Conservation (phyloP, 2,888 invertebrate species). For the Biston betularia region DNA sequence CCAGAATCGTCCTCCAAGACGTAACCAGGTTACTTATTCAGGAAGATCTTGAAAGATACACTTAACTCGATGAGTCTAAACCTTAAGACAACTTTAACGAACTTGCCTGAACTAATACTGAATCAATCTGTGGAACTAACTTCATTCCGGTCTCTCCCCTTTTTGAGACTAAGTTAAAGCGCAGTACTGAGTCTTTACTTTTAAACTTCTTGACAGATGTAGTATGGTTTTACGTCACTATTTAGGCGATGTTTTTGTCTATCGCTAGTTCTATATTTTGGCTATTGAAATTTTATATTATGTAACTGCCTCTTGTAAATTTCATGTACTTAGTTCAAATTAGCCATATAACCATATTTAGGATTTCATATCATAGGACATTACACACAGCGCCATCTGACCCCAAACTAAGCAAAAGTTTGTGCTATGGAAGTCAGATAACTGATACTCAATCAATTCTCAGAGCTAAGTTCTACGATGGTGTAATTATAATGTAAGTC, state of each 20-base stretch:
- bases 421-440: no score
- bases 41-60: conserved; percentile 22
- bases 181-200: conserved; percentile 2
- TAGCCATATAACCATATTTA: no score
- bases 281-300: no score
- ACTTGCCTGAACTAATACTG: conserved; percentile 15
- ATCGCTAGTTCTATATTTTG: no score
- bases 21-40: conserved; percentile 25
- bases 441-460: no score
- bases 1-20: conserved; percentile 2
- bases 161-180: conserved; percentile 2
- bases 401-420: no score
- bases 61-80: conserved; percentile 28
- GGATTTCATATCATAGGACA: no score
- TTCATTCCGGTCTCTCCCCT: conserved; percentile 9
- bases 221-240: neutral
- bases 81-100: conserved; percentile 25
- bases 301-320: no score
- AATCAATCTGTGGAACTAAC: conserved; percentile 16
- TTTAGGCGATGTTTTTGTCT: neutral
- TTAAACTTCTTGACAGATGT: neutral
- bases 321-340: no score
- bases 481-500: neutral
- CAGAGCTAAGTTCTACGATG: no score
- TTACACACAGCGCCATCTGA: no score